Percentiles rank a stretch among this genome's conserved stretches.
Evolutionary conservation across 53 echinoderm and acorn worm genomes (phyloP).

Genomic region (Temnopleurus reevesii): DNA sequence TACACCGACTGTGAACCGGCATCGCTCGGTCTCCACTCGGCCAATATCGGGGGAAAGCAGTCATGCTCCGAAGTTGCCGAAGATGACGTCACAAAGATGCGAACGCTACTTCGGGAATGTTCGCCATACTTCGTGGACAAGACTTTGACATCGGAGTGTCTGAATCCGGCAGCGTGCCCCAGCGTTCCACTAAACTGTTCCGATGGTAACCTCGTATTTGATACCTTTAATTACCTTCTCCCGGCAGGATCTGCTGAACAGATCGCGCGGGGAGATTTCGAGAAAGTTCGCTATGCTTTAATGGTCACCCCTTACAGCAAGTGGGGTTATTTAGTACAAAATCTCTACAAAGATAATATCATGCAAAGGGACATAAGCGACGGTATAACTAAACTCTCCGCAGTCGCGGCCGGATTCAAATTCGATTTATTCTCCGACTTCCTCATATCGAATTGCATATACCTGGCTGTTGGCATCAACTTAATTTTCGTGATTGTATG

Average conservation of each 20-base stretch:
- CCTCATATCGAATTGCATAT: slow-evolving; percentile 67
- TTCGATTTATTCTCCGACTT: slow-evolving; percentile 69
- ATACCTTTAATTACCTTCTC: slow-evolving; percentile 73
- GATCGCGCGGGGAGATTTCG: slow-evolving; percentile 63
- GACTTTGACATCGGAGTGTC: slow-evolving; percentile 64
- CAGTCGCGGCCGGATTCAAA: slow-evolving; percentile 73
- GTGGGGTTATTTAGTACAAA: slow-evolving; percentile 41
- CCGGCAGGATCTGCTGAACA: background rate
- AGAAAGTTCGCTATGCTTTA: slow-evolving; percentile 69
- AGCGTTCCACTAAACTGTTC: slow-evolving; percentile 74
- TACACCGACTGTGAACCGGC: background rate
- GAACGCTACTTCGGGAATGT: slow-evolving; percentile 72
- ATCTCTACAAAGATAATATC: slow-evolving; percentile 76
- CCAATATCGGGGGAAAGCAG: slow-evolving; percentile 64
- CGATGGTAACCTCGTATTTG: slow-evolving; percentile 67
- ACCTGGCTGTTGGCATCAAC: slow-evolving; percentile 63
- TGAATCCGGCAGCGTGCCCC: slow-evolving; percentile 16
- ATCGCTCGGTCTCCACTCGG: slow-evolving; percentile 70
- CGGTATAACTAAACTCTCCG: slow-evolving; percentile 65
- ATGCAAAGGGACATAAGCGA: slow-evolving; percentile 57
- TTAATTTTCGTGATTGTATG: slow-evolving; percentile 75
- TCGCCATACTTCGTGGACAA: slow-evolving; percentile 75
- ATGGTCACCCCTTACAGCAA: slow-evolving; percentile 67
- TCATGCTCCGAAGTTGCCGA: slow-evolving; percentile 67
- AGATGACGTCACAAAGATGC: slow-evolving; percentile 50